Percentiles rank a stretch among this genome's conserved stretches.
phyloP scores from a whole-genome alignment of 2,113 vertebrate genomes.

The Catharus fuscescens region DNA sequence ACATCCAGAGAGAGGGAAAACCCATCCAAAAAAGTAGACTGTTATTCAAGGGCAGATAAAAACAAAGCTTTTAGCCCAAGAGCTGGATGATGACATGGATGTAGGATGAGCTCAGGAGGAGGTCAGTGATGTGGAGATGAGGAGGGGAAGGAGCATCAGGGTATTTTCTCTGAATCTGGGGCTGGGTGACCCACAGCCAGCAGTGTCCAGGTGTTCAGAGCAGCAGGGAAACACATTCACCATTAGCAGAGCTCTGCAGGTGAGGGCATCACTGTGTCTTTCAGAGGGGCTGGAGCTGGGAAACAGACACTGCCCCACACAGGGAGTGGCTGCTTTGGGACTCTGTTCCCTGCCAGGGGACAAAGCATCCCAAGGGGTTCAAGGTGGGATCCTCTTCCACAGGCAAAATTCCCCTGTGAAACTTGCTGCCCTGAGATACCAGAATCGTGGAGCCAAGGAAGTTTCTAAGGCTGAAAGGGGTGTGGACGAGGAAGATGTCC shows the following conservation, averaged over 20 bases:
- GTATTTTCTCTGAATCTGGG: neutral
- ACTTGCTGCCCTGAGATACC: neutral
- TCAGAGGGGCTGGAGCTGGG: neutral
- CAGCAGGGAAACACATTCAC: fast-evolving
- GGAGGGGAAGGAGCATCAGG: neutral
- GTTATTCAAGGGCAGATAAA: neutral
- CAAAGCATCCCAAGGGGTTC: neutral
- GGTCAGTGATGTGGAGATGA: neutral
- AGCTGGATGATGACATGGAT: neutral
- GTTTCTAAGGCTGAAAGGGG: neutral
- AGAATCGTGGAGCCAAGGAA: neutral
- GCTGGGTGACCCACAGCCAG: neutral
- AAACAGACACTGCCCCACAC: neutral
- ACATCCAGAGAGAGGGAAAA: neutral
- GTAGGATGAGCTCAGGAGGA: neutral
- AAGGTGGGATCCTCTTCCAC: neutral
- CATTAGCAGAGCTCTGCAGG: neutral
- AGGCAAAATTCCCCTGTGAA: neutral
- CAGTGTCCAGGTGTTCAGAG: neutral
- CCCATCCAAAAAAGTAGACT: neutral
- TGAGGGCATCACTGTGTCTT: neutral
- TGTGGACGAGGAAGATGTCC: neutral
- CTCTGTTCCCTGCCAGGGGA: neutral
- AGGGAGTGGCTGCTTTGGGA: neutral
- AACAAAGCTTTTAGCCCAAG: neutral